Base-by-base conservation (phyloP, 2,888 invertebrate species). In the Muscina levida region DNA sequence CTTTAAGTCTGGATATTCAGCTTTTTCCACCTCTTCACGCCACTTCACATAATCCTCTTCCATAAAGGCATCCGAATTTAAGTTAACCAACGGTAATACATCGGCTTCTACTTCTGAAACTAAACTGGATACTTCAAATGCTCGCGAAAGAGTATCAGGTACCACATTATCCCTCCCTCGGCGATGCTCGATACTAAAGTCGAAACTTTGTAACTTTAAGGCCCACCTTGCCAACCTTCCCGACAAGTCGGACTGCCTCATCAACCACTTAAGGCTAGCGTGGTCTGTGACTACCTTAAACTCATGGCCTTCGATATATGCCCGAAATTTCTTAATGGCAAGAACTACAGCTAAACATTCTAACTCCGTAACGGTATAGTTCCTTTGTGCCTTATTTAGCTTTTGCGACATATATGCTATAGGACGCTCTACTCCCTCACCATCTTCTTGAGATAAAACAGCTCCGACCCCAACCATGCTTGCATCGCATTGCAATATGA, bases 261-360 rank as follows among this genome's bases (percentile, higher is more conserved):
- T n/a, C n/a, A n/a, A n/a, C n/a, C n/a, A n/a, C n/a, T n/a, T n/a
- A n/a, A n/a, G n/a, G n/a, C n/a, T 31, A 76, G 13, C 15, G 70
- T 59, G 0, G 37, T 17, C 15, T 75, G 53, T 44, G 22, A 74
- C 1, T 78, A 72, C 46, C 76, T 76, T 3, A 82, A 42, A 24
- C 73, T 78, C 0, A 68, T n/a, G n/a, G n/a, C n/a, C n/a, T n/a
- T n/a, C n/a, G n/a, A n/a, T n/a, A n/a, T n/a, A n/a, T n/a, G n/a
- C 46, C 19, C 72, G 26, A 53, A 82, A 82, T 59, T 78, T 82
- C 42, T 80, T 74, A 0, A 83, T 13, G 1, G 79, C 59, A 15
- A 79, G 8, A n/a, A 82, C 51, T 10, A 79, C 82, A 6, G 83
- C 82, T 26, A 82, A 24, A 31, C 83, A 82, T 66, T 83, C 83